A percentile compares a stretch with the other conserved stretches of the same genome.
phyloP scores from a whole-genome alignment of 1,140 invertebrate species.

The Trichonephila clavipes region DNA sequence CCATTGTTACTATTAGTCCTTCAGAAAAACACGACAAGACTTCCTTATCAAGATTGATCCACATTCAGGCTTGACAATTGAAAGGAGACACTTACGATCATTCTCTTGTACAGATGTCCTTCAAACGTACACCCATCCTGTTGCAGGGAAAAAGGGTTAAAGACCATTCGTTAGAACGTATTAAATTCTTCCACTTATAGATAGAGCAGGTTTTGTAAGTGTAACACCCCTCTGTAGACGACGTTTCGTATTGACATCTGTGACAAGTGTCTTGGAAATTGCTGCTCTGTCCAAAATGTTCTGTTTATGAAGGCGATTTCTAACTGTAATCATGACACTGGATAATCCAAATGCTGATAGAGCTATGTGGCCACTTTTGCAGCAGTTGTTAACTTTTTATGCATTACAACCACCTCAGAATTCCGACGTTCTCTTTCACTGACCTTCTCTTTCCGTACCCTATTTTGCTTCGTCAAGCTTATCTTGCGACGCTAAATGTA shows the following conservation, averaged over 20 bases:
- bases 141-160: too few species aligned
- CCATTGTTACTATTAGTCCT: background rate
- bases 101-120: background rate
- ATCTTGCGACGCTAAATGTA: too few species aligned
- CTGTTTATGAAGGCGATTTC: background rate
- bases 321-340: background rate
- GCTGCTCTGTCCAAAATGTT: background rate
- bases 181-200: background rate
- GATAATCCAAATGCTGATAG: background rate
- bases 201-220: background rate
- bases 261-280: background rate
- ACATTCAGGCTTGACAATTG: background rate
- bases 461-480: too few species aligned
- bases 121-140: too few species aligned
- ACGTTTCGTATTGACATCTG: background rate
- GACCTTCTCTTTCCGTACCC: too few species aligned
- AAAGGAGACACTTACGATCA: background rate
- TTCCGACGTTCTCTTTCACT: too few species aligned
- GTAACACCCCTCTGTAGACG: background rate
- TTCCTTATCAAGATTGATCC: background rate
- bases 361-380: too few species aligned
- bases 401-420: too few species aligned
- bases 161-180: background rate
- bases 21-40: background rate
- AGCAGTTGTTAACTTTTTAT: too few species aligned